Base-by-base conservation (phyloP, 2,113 vertebrate species). In the Anthoscopus minutus region DNA sequence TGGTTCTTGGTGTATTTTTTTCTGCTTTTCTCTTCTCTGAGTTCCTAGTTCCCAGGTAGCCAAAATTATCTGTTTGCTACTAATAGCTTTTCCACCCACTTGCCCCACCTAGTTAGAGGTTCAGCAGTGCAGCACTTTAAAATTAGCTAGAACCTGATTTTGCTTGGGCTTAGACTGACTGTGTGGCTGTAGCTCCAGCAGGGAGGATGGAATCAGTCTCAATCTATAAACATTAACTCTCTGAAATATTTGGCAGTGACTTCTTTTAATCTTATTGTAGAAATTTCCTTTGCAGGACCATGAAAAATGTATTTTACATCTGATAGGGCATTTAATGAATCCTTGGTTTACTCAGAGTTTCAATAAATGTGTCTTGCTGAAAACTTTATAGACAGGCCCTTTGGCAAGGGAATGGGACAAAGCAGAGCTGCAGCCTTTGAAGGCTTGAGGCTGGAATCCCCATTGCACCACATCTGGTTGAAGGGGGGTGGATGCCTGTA, bases 31-130 rank as follows among this genome's bases (percentile, higher is more conserved):
- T 67, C n/a, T 72, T 84, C 50, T 57, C 21, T 19, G 23, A 77
- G 24, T 58, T 96, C 58, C 21, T 45, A 51, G 54, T 72, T 77
- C 45, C 30, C 57, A 92, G 77, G 91, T 93, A 91, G 65, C 57
- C 61, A 86, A 66, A 92, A 84, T 57, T 47, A 56, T 85, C 93
- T 74, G 53, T 86, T 96, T 92, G 83, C 71, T 93, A 20, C 88
- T 83, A 86, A 66, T 40, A 89, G 83, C 47, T 95, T 86, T 96
- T 93, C 67, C 65, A 93, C 42, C 35, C 69, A n/a, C 57, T 80
- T 76, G 74, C 66, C 80, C 24, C 60, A 81, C 82, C 88, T 95
- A 56, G 78, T 91, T 71, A 66, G 65, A 69, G 60, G 76, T 92
- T 86, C 44, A 85, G 65, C 53, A 78, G 30, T 38, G 38, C 48